Evolutionary conservation across 2,797 vertebrate genomes (phyloP), one percentile per base, ranked within the genome.

Genomic region (Phataginus tricuspis): DNA sequence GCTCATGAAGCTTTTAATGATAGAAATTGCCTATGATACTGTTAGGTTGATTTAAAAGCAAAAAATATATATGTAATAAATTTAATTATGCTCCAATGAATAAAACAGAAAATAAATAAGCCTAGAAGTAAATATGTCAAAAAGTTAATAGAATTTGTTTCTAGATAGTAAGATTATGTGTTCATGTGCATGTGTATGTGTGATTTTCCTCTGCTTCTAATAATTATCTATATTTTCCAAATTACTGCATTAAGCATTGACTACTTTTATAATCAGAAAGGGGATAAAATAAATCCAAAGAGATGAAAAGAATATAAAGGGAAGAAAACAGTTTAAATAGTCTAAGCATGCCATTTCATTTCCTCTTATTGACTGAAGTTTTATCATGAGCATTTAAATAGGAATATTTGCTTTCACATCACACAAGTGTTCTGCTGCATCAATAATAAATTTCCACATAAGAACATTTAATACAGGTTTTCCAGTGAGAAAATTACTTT

Each of bases 381-480:
- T 96, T 85, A 96, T 34, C 25, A 27, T 85, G 14, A 34, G 88
- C 53, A 92, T 55, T 96, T 82, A 95, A 97, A 96, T 66, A n/a
- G 27, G 72, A 49, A 93, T 42, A 96, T 90, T 77, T 95, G 21
- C 64, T 95, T 97, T 96, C 75, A 83, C 69, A 64, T 92, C 64
- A 93, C 8, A 74, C 19, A 42, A 87, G 1, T 51, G 69, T 57
- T 83, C 63, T 61, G 7, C 27, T 78, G 63, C 31, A 94, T 94
- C 79, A 71, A 77, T 55, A 94, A 96, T 79, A 97, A 96, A 98
- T 97, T 91, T 78, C 13, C 74, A 74, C 31, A 92, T 96, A 94
- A 95, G 45, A 96, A 96, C 85, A 87, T 96, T 96, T 96, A 96
- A 95, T 79, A 80, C 45, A 31, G 25, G 14, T 19, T 90, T 94